A percentile compares a stretch with the other conserved stretches of the same genome.
Evolutionary conservation across 2,797 vertebrate genomes (phyloP).

Genomic region (Anabas testudineus): DNA sequence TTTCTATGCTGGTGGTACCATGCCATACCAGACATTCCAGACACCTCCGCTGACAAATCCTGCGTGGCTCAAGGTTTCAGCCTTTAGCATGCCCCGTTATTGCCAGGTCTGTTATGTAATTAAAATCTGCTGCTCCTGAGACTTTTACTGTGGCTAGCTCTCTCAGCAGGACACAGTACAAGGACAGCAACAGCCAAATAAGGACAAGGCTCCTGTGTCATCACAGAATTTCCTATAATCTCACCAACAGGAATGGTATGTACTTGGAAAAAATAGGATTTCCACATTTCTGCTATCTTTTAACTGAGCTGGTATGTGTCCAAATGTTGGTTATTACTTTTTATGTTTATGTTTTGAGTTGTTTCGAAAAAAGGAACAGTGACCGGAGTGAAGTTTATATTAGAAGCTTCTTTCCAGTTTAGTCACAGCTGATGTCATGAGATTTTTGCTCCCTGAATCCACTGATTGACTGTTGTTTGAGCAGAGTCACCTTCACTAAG

Average conservation of each 20-base stretch:
- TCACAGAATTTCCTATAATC: slow-evolving; percentile 44
- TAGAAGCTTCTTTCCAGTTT: slow-evolving; percentile 36
- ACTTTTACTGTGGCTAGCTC: slow-evolving; percentile 36
- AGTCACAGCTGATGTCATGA: slow-evolving; percentile 46
- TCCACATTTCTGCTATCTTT: slow-evolving; percentile 16
- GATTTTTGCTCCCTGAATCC: slow-evolving; percentile 22
- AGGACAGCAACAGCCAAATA: slow-evolving; percentile 68
- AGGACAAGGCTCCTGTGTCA: slow-evolving; percentile 65
- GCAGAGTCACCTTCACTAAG: slow-evolving; percentile 10
- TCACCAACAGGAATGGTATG: slow-evolving; percentile 66
- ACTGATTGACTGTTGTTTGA: slow-evolving; percentile 26
- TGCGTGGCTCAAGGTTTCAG: slow-evolving; percentile 54
- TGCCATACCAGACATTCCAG: slow-evolving; percentile 77
- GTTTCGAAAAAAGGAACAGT: not conserved
- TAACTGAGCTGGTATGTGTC: slow-evolving; percentile 2
- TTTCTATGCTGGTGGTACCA: slow-evolving; percentile 54
- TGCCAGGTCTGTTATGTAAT: slow-evolving; percentile 72
- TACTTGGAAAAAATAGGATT: slow-evolving; percentile 48
- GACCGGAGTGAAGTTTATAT: slow-evolving; percentile 43
- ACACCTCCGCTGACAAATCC: slow-evolving; percentile 75
- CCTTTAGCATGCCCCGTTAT: slow-evolving; percentile 48
- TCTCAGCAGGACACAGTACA: slow-evolving; percentile 38
- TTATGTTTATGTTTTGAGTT: slow-evolving; percentile 15
- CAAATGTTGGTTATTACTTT: slow-evolving; percentile 35
- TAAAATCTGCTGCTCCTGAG: slow-evolving; percentile 42